phyloP scores from a whole-genome alignment of 2,113 vertebrate species.

The Syngnathus floridae region DNA sequence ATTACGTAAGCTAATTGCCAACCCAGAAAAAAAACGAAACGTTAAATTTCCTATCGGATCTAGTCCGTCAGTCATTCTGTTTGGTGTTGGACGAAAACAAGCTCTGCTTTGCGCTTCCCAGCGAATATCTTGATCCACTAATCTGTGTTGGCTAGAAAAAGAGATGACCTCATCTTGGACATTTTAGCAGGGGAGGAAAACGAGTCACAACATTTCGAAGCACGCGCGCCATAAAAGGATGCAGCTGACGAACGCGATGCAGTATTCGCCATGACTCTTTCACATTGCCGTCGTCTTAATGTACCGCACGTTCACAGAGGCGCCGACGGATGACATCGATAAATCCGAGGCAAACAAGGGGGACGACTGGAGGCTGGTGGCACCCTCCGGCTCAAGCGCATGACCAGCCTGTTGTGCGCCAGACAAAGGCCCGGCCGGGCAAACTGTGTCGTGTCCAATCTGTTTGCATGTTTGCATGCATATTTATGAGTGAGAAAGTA shows the following conservation, averaged over 20 bases:
- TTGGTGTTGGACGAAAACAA: slow-evolving; percentile 48
- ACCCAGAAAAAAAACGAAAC: slow-evolving; percentile 56
- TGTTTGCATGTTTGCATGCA: slow-evolving; percentile 38
- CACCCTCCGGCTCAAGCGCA: slow-evolving; percentile 55
- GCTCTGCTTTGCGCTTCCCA: slow-evolving; percentile 39
- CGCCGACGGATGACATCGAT: slow-evolving; percentile 20
- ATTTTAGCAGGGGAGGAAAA: slow-evolving; percentile 44
- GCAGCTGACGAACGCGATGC: slow-evolving; percentile 26
- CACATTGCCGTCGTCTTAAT: slow-evolving; percentile 3
- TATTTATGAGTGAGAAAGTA: slow-evolving; percentile 56
- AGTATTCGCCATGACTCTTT: slow-evolving; percentile 22
- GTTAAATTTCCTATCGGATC: slow-evolving; percentile 20
- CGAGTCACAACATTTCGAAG: slow-evolving; percentile 36
- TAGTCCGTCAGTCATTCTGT: slow-evolving; percentile 32
- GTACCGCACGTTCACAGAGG: slow-evolving; percentile 1
- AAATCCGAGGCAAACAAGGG: slow-evolving; percentile 27
- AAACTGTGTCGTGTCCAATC: slow-evolving; percentile 35
- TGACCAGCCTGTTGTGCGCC: slow-evolving; percentile 43
- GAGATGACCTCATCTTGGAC: slow-evolving; percentile 66
- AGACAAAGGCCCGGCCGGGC: slow-evolving; percentile 42
- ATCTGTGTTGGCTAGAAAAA: slow-evolving; percentile 59
- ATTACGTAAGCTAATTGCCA: slow-evolving; percentile 69
- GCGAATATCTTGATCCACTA: slow-evolving; percentile 51
- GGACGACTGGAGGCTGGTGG: slow-evolving; percentile 43
- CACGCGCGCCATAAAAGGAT: slow-evolving; percentile 64